Percentiles rank a stretch among this genome's conserved stretches.
phyloP scores from a whole-genome alignment of 2,113 vertebrate species.

The Entomyzon cyanotis region DNA sequence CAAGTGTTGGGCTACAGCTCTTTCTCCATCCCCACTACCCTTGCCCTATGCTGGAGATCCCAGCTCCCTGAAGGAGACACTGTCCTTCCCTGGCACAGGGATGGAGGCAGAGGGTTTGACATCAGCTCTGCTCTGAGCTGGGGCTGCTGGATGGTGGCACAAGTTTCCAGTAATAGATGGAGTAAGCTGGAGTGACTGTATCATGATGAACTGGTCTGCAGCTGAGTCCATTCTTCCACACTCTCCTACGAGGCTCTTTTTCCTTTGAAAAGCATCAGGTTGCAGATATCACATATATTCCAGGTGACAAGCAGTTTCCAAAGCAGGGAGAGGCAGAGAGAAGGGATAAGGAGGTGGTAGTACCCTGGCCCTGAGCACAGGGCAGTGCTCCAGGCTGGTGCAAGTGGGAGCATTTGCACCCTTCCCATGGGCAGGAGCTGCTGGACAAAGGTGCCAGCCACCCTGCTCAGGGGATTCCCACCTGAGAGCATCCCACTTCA shows the following conservation, averaged over 20 bases:
- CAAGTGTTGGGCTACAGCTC: background rate
- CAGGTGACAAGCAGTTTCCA: background rate
- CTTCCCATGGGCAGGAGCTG: background rate
- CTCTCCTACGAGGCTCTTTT: fast-evolving
- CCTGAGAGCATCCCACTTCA: background rate
- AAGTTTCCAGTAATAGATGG: background rate
- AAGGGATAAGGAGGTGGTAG: background rate
- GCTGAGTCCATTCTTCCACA: fast-evolving
- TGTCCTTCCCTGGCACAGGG: background rate
- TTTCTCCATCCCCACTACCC: background rate
- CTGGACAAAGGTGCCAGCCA: background rate
- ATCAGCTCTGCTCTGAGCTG: background rate
- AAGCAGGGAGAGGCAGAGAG: background rate
- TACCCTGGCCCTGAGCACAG: background rate
- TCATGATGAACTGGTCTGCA: fast-evolving
- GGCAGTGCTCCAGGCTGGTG: fast-evolving
- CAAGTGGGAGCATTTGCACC: background rate
- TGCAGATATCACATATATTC: background rate
- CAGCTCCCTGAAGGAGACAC: background rate
- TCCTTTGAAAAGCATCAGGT: background rate
- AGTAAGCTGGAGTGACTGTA: background rate
- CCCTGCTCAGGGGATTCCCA: background rate
- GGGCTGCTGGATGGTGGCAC: background rate
- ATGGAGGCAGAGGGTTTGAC: background rate
- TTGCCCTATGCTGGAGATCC: fast-evolving